Percentiles rank a stretch among this genome's conserved stretches.
These are phyloP conservation scores for Columba guinea DNA, from an alignment of 2,797 vertebrate species.

Conservation along the genomic window DNA sequence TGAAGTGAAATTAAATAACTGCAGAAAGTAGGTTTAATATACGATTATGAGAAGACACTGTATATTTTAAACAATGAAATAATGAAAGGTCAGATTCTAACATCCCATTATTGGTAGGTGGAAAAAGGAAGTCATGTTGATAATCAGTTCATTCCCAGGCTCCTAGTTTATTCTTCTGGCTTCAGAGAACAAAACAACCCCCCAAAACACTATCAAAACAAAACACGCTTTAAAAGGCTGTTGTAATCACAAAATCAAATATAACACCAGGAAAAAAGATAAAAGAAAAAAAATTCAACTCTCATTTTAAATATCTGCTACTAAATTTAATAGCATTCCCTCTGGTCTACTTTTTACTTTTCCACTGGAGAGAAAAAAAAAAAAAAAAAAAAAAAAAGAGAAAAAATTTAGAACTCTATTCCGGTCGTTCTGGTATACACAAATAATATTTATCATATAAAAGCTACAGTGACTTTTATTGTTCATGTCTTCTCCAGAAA, in stretches of 20 bases:
- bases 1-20: not conserved
- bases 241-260: not conserved
- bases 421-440: not conserved
- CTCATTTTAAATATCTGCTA: not conserved
- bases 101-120: rapidly evolving
- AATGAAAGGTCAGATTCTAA: not conserved
- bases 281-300: not conserved
- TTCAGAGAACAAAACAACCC: not conserved
- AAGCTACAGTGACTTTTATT: not conserved
- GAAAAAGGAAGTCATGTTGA: not conserved
- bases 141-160: not conserved
- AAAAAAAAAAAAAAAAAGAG: not conserved
- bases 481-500: slow-evolving; percentile 24
- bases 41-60: not conserved
- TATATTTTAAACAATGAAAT: not conserved
- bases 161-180: not conserved
- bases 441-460: not conserved
- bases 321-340: not conserved
- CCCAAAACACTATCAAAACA: not conserved
- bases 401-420: not conserved
- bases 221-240: not conserved
- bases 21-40: not conserved
- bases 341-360: not conserved
- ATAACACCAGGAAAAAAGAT: not conserved
- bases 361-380: not conserved